Base-by-base conservation (phyloP, 2,888 invertebrate genomes). In the Drosophila neoperkinsi region DNA sequence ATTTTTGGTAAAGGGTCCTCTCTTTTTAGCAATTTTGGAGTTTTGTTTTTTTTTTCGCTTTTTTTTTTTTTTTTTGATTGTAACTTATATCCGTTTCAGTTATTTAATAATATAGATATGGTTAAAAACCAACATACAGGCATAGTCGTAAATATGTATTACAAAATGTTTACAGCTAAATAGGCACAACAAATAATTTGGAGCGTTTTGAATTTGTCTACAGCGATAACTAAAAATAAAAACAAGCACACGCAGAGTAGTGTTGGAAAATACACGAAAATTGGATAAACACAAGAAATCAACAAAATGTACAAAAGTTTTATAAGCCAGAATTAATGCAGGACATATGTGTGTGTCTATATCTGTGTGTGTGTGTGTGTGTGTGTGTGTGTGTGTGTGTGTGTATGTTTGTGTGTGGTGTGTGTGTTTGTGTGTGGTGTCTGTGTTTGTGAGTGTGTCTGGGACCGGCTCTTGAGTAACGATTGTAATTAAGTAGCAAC, bases 401-500 rank as follows among this genome's bases (percentile, higher is more conserved):
- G 30, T 4, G 21, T 33, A 0, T 30, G 11, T 9, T 9, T 18
- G 18, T 50, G 10, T 33, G 50, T 66, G 63, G 50, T 65, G 36
- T 49, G 34, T 59, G 31, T 49, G 58, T 41, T 21, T 21, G 25
- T 25, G 25, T 25, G 25, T 25, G 25, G 25, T 50, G 58, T 43
- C 7, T 13, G 46, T 46, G 21, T 57, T 49, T 64, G 34, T 59
- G 34, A 25, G 41, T 69, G 51, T 58, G 52, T 56, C 58, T 75
- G 60, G 51, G 55, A 56, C 50, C 78, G 65, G 71, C 78, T 75
- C 79, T 79, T 89, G 87, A 87, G 88, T 87, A 87, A 87, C 89
- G 87, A 78, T 84, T 89, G 83, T 87, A 87, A 87, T 87, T 87
- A 89, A 87, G 89, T 87, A 83, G 81, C 84, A 82, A 81, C 88